Percentiles rank a stretch among this genome's conserved stretches.
Conservation (phyloP, 2,888 invertebrate species). For the Brachyptera putata region DNA sequence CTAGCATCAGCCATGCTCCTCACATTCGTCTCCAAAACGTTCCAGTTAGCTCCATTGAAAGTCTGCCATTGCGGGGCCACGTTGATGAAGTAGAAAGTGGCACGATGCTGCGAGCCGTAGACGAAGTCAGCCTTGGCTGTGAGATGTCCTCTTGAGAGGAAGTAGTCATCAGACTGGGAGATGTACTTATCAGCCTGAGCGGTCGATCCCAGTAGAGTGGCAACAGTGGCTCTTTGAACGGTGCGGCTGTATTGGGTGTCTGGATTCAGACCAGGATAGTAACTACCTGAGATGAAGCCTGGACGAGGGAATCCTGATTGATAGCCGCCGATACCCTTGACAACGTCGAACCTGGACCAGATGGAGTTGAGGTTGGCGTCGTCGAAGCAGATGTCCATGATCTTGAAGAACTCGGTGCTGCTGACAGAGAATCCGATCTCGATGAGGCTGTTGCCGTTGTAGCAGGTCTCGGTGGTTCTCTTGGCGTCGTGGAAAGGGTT, state of each 20-base stretch:
- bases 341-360: slow-evolving; percentile 52
- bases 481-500: no score
- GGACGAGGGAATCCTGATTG: slow-evolving; percentile 50
- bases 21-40: slow-evolving; percentile 47
- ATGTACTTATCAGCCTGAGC: slow-evolving; percentile 38
- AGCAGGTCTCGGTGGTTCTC: no score
- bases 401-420: slow-evolving; percentile 43
- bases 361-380: slow-evolving; percentile 48
- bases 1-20: slow-evolving; percentile 45
- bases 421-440: slow-evolving; percentile 51
- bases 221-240: slow-evolving; percentile 35
- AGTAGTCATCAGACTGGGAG: slow-evolving; percentile 36
- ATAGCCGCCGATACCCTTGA: slow-evolving; percentile 47
- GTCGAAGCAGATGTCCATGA: slow-evolving; percentile 55
- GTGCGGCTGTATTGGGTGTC: slow-evolving; percentile 35
- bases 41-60: no score
- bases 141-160: slow-evolving; percentile 58
- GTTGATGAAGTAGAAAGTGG: slow-evolving; percentile 63
- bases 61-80: slow-evolving; percentile 66
- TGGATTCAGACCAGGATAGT: slow-evolving; percentile 46
- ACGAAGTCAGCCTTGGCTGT: no score
- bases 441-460: background rate
- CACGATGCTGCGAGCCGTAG: no score
- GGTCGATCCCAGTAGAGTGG: slow-evolving; percentile 36
- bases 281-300: slow-evolving; percentile 48